These are phyloP conservation scores for Drosophila rellima DNA, from an alignment of 2,888 invertebrate genomes.

Conservation along the genomic window DNA sequence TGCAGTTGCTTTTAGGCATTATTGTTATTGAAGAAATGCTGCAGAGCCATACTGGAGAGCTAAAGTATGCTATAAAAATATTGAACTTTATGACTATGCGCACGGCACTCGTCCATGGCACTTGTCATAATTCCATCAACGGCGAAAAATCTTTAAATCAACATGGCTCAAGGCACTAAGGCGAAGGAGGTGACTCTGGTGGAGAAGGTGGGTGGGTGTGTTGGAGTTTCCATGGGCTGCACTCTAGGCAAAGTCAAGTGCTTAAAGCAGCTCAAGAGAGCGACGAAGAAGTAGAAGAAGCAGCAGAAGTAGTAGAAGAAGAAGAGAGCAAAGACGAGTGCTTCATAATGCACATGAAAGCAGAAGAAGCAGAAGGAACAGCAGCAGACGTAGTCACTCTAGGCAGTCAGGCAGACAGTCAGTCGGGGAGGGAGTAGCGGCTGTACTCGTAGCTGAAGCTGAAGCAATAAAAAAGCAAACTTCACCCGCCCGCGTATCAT, in stretches of 20 bases:
- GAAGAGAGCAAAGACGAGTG: constrained; percentile 56
- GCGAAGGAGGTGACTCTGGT: constrained; percentile 7
- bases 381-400: constrained; percentile 55
- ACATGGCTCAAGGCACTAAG: constrained; percentile 46
- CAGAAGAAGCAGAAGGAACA: constrained; percentile 55
- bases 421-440: neutral
- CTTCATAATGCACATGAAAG: constrained; percentile 81
- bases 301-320: constrained; percentile 29
- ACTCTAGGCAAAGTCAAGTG: constrained; percentile 79
- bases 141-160: constrained; percentile 73
- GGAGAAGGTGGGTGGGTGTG: neutral
- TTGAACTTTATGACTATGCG: constrained; percentile 76
- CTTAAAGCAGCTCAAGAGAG: constrained; percentile 79
- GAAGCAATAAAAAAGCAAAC: constrained; percentile 66
- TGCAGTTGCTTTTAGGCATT: constrained; percentile 43
- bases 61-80: constrained; percentile 72
- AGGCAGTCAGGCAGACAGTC: constrained; percentile 17
- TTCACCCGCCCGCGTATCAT: constrained; percentile 29
- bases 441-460: constrained; percentile 27
- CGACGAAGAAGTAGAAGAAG: constrained; percentile 40
- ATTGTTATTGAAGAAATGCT: constrained; percentile 40
- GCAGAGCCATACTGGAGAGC: constrained; percentile 24
- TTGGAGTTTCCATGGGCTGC: constrained; percentile 48
- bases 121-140: constrained; percentile 77
- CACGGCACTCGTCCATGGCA: constrained; percentile 49